Conservation (phyloP, 2,113 vertebrate species). For the Bungarus multicinctus region DNA sequence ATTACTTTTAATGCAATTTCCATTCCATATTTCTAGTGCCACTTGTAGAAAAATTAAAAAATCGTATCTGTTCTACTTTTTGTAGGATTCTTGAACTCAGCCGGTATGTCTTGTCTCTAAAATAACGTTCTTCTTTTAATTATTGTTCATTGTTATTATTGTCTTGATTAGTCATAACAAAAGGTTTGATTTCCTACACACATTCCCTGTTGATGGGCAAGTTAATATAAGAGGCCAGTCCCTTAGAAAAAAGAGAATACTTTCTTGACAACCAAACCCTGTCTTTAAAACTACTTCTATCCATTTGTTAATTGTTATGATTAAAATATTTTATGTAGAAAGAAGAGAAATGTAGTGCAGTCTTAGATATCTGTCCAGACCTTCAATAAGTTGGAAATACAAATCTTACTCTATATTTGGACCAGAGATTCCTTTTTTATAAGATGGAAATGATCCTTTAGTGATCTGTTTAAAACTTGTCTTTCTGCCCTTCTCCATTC, state of each 20-base stretch:
- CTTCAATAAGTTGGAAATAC: background rate
- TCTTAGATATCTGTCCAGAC: background rate
- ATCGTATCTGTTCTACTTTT: background rate
- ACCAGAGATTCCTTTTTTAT: background rate
- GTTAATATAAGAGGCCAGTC: background rate
- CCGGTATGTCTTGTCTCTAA: background rate
- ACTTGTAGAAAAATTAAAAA: background rate
- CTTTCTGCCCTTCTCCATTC: background rate
- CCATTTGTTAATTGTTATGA: background rate
- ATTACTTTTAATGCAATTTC: background rate
- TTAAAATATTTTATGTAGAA: background rate
- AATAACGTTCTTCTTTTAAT: background rate
- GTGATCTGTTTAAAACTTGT: background rate
- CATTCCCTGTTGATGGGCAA: background rate
- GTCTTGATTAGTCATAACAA: background rate
- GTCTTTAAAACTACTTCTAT: background rate
- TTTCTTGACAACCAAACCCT: background rate
- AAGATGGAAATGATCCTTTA: background rate
- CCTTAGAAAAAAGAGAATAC: background rate
- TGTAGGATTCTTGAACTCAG: background rate
- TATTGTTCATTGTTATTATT: background rate
- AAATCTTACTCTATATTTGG: background rate
- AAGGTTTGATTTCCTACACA: background rate
- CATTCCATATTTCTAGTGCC: background rate
- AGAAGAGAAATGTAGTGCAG: background rate